phyloP scores from a whole-genome alignment of 2,888 invertebrate genomes.

The Acleris laterana region DNA sequence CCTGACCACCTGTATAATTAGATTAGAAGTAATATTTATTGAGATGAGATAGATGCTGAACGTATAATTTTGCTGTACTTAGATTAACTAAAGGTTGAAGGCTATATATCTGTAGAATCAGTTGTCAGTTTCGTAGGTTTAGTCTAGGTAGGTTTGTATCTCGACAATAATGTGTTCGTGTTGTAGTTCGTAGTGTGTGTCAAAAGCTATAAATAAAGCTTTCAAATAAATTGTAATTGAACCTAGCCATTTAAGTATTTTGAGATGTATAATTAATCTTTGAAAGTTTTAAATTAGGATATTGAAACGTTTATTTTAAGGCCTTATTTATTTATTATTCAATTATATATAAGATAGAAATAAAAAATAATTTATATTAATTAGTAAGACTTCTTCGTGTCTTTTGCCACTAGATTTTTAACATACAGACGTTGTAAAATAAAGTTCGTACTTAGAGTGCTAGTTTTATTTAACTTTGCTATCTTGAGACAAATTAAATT shows the following conservation, averaged over 20 bases:
- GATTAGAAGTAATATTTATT: no score
- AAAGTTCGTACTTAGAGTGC: conserved; percentile 69
- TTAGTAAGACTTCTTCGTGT: background rate
- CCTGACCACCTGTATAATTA: background rate
- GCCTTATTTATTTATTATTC: no score
- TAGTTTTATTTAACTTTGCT: background rate
- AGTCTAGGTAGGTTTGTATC: conserved; percentile 28
- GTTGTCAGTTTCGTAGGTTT: conserved; percentile 20
- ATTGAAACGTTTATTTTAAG: no score
- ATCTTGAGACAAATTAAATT: no score
- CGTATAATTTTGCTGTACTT: conserved; percentile 36
- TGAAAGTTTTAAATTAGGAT: background rate
- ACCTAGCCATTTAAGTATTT: conserved; percentile 4
- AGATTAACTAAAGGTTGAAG: conserved; percentile 23
- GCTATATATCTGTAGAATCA: background rate
- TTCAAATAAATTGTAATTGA: conserved; percentile 10
- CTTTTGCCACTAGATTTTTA: conserved; percentile 4
- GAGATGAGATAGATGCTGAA: no score
- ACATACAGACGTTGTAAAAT: conserved; percentile 57
- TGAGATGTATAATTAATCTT: conserved; percentile 7
- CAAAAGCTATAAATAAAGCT: conserved; percentile 47
- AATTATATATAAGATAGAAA: no score
- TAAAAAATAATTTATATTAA: background rate
- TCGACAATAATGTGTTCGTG: conserved; percentile 55
- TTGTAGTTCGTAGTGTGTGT: conserved; percentile 42